Percentiles rank a stretch among this genome's conserved stretches.
These are phyloP conservation scores for Argyresthia goedartella DNA, from an alignment of 2,888 invertebrate species.

Conservation along the genomic window DNA sequence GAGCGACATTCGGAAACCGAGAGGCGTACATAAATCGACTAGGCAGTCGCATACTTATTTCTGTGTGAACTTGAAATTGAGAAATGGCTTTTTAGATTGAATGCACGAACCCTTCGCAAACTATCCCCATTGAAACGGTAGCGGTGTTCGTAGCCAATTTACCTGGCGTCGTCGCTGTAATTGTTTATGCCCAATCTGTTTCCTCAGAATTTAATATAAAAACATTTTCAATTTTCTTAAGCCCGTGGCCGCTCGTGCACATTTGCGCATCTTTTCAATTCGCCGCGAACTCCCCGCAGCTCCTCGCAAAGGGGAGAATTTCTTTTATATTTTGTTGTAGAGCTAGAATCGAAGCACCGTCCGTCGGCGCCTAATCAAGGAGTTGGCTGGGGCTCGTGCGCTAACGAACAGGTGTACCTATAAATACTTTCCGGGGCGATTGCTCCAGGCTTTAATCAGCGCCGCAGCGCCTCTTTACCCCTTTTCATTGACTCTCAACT, in stretches of 20 bases:
- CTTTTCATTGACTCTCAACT: slow-evolving; percentile 64
- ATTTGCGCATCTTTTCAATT: slow-evolving; percentile 16
- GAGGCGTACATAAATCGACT: slow-evolving; percentile 31
- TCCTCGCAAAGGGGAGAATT: slow-evolving; percentile 22
- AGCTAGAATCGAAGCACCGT: slow-evolving; percentile 56
- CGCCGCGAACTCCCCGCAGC: slow-evolving; percentile 38
- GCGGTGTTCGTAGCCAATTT: not conserved
- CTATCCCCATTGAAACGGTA: no score
- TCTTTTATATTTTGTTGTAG: slow-evolving; percentile 43
- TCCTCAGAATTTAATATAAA: not conserved
- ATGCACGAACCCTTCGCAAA: not conserved
- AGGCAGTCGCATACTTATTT: slow-evolving; percentile 18
- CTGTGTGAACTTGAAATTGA: not conserved
- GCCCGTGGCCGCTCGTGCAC: not conserved
- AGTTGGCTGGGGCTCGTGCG: slow-evolving; percentile 62
- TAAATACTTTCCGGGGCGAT: slow-evolving; percentile 68
- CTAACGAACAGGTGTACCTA: slow-evolving; percentile 71
- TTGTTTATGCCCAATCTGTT: not conserved
- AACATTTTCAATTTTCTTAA: not conserved
- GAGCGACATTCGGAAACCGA: slow-evolving; percentile 30
- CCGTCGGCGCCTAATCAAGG: slow-evolving; percentile 68
- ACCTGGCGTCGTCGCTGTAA: not conserved
- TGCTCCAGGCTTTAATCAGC: slow-evolving; percentile 70
- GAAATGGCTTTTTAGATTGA: not conserved
- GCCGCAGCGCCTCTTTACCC: slow-evolving; percentile 63